Evolutionary conservation across 1,140 invertebrate species (phyloP), one percentile per base, ranked within the genome.

Genomic region (Pseudomyrmex cubaensis): DNA sequence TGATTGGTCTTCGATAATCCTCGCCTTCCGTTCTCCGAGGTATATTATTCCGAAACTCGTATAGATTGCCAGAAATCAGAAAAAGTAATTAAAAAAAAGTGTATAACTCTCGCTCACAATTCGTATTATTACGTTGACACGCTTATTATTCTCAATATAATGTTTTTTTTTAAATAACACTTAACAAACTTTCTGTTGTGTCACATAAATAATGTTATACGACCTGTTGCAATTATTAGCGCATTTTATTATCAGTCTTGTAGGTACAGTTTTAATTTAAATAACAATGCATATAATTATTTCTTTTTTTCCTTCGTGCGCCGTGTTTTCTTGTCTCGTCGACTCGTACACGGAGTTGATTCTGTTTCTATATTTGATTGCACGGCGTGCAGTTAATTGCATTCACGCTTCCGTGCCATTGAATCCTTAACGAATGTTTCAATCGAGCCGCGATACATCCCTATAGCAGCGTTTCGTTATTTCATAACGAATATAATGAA

Each of bases 341-440:
- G 20, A 13, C 20, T 82, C 59, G 25, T 63, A 22, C 50, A 54
- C 59, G 35, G 57, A 17, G 59, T 82, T 82, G 75, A 82, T 82
- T 82, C 35, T 44, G 25, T 44, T 57, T 82, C 50, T 67, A 64
- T 66, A 86, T 84, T 48, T 73, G 85, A 87, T 88, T 82, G 50
- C 57, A 80, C 67, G 66, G 67, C 82, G 15, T 73, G 75, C 77
- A 72, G 82, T 87, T 86, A 89, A 90, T 86, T 62, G 83, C 84
- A 86, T 87, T 85, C 63, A 73, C 72, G 46, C 20, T 67, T 52
- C 12, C 66, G 17, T 61, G 62, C 17, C 48, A 22, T 83, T 74
- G 84, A 85, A 74, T 44, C 76, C 50, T 76, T 87, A 80, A 87
- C 63, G 86, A 87, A 87, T 80, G 86, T 76, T 87, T 80, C 61